phyloP scores from a whole-genome alignment of 1,140 invertebrate genomes.

The Ectropis grisescens region DNA sequence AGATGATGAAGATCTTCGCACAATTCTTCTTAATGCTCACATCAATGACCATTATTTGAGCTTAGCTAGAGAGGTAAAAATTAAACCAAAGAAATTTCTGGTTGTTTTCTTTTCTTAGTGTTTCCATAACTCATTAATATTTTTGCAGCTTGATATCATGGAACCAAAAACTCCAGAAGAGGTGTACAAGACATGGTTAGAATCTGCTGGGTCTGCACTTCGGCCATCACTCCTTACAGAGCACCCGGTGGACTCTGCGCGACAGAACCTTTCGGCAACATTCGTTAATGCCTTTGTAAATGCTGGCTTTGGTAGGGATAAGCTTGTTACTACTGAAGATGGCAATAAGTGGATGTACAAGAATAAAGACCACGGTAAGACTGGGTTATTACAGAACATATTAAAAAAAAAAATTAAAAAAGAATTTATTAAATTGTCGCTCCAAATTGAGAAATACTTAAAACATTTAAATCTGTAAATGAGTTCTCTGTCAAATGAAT shows the following conservation, averaged over 20 bases:
- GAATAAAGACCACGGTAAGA: constrained; percentile 94
- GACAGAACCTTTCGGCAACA: constrained; percentile 97
- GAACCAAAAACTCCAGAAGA: constrained; percentile 99
- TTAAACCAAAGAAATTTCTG: no score
- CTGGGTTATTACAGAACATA: no score
- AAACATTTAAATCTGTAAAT: no score
- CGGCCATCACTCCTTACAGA: constrained; percentile 78
- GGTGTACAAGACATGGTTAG: constrained; percentile 98
- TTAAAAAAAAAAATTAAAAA: no score
- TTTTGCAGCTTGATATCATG: constrained; percentile 93
- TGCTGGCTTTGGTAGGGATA: constrained; percentile 97
- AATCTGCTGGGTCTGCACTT: constrained; percentile 89
- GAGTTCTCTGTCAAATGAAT: no score
- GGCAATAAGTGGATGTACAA: constrained; percentile 99
- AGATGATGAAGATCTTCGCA: constrained; percentile 90
- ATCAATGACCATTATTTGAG: constrained; percentile 97
- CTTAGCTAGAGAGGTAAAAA: constrained; percentile 88
- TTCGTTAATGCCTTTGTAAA: constrained; percentile 99
- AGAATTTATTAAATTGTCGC: no score
- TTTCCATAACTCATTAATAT: constrained; percentile 17
- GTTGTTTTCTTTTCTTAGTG: no score
- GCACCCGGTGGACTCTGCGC: constrained; percentile 89
- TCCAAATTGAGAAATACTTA: no score
- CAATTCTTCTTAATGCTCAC: constrained; percentile 97
- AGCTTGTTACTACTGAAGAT: constrained; percentile 95